Conservation (phyloP, 1,140 invertebrate species). For the Listronotus bonariensis region DNA sequence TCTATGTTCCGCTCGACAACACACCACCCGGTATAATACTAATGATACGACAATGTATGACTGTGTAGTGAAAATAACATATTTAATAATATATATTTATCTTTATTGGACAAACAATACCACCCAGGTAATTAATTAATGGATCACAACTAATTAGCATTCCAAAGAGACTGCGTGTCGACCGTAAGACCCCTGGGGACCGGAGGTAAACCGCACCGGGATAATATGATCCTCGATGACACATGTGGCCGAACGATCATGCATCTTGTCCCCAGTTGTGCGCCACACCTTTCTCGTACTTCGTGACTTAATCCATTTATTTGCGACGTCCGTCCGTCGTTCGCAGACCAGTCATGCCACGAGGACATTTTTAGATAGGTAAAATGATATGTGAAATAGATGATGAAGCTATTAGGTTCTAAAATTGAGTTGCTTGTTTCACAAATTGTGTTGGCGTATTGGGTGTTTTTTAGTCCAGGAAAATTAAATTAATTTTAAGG, state of each 20-base stretch:
- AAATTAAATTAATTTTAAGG: too few relatives aligned
- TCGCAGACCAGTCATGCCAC: conserved; percentile 19
- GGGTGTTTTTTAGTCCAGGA: too few relatives aligned
- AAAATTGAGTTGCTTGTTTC: not conserved
- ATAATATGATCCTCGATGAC: conserved; percentile 37
- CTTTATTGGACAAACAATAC: not conserved
- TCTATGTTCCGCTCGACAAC: too few relatives aligned
- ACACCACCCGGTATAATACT: too few relatives aligned
- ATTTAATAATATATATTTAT: too few relatives aligned
- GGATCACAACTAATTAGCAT: conserved; percentile 29
- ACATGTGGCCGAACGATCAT: conserved; percentile 25
- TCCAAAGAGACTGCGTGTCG: conserved; percentile 30
- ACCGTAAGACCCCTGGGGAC: conserved; percentile 9
- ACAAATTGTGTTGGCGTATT: not conserved
- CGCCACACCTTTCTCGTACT: conserved; percentile 28
- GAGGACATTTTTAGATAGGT: conserved; percentile 25
- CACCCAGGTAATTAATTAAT: conserved; percentile 33
- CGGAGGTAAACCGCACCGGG: conserved; percentile 16
- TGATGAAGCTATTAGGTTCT: conserved; percentile 16
- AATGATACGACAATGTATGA: too few relatives aligned
- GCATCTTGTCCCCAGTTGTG: conserved; percentile 29
- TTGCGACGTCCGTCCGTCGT: not conserved
- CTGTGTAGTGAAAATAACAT: too few relatives aligned
- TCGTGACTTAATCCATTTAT: conserved; percentile 37
- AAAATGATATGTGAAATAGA: conserved; percentile 18